Evolutionary conservation across 2,113 vertebrate genomes (phyloP).

Genomic region (Tachysurus vachellii): DNA sequence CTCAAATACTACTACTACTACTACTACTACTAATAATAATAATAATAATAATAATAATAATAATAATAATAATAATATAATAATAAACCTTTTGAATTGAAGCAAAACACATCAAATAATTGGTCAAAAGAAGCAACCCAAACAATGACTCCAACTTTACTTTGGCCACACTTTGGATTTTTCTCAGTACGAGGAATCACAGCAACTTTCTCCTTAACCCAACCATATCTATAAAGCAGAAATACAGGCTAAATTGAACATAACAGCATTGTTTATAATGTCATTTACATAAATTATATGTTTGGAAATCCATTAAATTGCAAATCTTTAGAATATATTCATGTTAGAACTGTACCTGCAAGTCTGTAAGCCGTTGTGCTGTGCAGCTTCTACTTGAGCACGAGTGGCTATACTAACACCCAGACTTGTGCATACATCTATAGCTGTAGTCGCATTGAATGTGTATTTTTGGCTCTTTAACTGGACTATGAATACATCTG

Average conservation of each 20-base stretch:
- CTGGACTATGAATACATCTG: slow-evolving; percentile 64
- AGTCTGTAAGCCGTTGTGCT: slow-evolving; percentile 63
- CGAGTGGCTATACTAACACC: slow-evolving; percentile 64
- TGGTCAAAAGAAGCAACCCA: slow-evolving; percentile 15
- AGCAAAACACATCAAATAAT: slow-evolving; percentile 70
- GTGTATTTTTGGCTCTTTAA: slow-evolving; percentile 52
- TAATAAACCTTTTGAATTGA: slow-evolving; percentile 63
- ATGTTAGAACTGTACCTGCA: slow-evolving; percentile 66
- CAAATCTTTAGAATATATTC: background rate
- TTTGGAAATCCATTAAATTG: background rate
- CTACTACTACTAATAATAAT: background rate
- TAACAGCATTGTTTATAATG: background rate
- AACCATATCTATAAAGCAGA: slow-evolving; percentile 66
- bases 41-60: background rate
- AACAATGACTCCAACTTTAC: slow-evolving; percentile 52
- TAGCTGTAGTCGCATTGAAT: slow-evolving; percentile 62
- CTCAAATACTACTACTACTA: background rate
- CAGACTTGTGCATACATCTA: slow-evolving; percentile 57
- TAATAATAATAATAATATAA: background rate
- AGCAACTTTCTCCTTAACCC: slow-evolving; percentile 62
- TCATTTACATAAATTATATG: background rate
- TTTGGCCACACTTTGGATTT: slow-evolving; percentile 56
- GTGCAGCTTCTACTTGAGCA: slow-evolving; percentile 62
- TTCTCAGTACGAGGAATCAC: slow-evolving; percentile 62
- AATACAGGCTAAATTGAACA: background rate